Evolutionary conservation across 2,113 vertebrate genomes (phyloP), one percentile per base, ranked within the genome.

Genomic region (Crypturellus undulatus): DNA sequence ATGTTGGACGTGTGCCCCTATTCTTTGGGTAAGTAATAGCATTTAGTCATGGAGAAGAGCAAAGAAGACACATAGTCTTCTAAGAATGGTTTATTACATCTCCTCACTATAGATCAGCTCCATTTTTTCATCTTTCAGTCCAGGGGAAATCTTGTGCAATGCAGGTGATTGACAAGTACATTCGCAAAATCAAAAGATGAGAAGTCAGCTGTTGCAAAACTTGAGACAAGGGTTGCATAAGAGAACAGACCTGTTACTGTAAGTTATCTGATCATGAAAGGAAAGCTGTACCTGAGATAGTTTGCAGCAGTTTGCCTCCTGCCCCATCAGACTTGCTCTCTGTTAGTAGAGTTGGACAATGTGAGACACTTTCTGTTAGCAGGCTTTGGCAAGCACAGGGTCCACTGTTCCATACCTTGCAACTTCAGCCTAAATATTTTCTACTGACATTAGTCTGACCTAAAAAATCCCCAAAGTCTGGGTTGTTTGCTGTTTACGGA

Each of bases 131-230:
- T 32, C 16, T 69, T 68, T 70, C 38, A 51, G 40, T 54, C 24
- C n/a, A 87, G 36, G 22, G n/a, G 58, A 95, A 91, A 76, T 56
- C 76, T 28, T 89, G 52, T 54, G 36, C 45, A 79, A 58, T 77
- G 21, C 14, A 91, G 36, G 54, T 56, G 54, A 56, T 87, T 19
- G 6, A 63, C 58, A 28, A 58, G 12, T 65, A 6, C 22, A 25
- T 93, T 84, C 79, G 72, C 15, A 87, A 51, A 52, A 87, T 52
- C 36, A 75, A 78, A 90, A 78, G 32, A 52, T 34, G 13, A 51
- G 65, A 87, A 93, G 22, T 43, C 43, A 38, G 8, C 69, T 94
- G 52, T 67, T 89, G 25, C 16, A 83, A 77, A 85, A 77, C 21
- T 89, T 5, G 36, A 2, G 10, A 1, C 16, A 25, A 67, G n/a